These are phyloP conservation scores for Plebejus argus DNA, from an alignment of 2,888 invertebrate species.

Conservation along the genomic window DNA sequence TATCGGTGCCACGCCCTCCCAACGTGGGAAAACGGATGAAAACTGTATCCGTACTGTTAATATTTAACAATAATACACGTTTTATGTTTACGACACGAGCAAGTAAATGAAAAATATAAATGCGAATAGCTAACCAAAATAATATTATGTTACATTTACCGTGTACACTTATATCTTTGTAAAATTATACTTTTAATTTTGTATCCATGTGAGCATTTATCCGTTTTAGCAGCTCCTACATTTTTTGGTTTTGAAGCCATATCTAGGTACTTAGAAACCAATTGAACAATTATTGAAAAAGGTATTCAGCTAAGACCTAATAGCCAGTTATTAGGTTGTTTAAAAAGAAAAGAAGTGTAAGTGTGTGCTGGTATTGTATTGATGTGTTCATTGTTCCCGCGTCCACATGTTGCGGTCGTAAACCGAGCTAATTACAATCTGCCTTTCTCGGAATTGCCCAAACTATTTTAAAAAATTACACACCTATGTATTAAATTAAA, in stretches of 20 bases:
- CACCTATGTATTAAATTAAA: slow-evolving; percentile 3
- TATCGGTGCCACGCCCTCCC: slow-evolving; percentile 7
- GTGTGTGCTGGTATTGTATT: slow-evolving; percentile 57
- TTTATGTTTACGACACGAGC: background rate
- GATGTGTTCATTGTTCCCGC: slow-evolving; percentile 61
- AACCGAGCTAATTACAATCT: slow-evolving; percentile 56
- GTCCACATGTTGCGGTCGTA: slow-evolving; percentile 65
- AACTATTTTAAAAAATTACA: slow-evolving; percentile 41
- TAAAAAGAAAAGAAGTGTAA: slow-evolving; percentile 29
- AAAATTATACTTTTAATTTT: background rate
- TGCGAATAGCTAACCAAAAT: background rate
- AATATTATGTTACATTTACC: slow-evolving; percentile 1
- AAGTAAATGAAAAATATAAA: background rate
- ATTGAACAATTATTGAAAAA: background rate
- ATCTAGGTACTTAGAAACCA: background rate
- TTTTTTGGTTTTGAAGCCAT: background rate
- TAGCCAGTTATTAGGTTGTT: background rate
- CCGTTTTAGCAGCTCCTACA: background rate
- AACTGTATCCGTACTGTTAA: slow-evolving; percentile 1
- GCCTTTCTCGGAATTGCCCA: slow-evolving; percentile 54
- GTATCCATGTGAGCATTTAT: background rate
- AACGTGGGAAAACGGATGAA: slow-evolving; percentile 20
- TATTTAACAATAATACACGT: slow-evolving; percentile 1
- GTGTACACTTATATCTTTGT: background rate
- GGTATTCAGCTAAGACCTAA: background rate